Evolutionary conservation across 2,888 invertebrate species (phyloP).

Genomic region (Chymomyza procnemis): DNA sequence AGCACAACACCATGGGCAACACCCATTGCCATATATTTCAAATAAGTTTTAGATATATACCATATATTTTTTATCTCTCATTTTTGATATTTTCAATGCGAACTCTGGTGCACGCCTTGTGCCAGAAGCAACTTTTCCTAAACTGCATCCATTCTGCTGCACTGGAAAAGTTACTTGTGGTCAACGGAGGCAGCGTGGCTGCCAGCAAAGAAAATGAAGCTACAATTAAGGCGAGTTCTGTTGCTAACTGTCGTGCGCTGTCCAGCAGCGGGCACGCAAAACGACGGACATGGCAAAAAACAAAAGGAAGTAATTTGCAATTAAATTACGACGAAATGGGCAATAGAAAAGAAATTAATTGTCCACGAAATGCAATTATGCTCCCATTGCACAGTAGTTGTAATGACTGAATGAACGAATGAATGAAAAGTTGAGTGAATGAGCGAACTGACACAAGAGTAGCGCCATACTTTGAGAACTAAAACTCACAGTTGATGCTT

Average conservation of each 20-base stretch:
- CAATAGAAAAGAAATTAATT: constrained; percentile 79
- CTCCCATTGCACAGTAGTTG: constrained; percentile 57
- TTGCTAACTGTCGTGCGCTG: constrained; percentile 10
- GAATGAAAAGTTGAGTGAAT: constrained; percentile 34
- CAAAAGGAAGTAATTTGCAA: constrained; percentile 78
- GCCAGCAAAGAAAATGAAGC: constrained; percentile 67
- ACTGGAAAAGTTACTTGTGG: constrained; percentile 10
- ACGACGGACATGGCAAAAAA: constrained; percentile 21
- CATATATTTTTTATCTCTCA: background rate
- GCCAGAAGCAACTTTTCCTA: background rate
- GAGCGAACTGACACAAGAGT: background rate
- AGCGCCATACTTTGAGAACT: constrained; percentile 10
- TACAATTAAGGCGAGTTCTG: constrained; percentile 51
- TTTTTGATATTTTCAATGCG: background rate
- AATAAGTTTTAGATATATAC: constrained; percentile 27
- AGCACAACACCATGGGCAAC: background rate
- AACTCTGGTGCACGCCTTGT: background rate
- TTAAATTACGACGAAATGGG: constrained; percentile 79
- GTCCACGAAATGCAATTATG: constrained; percentile 79
- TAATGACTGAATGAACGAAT: constrained; percentile 23
- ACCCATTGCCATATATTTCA: background rate
- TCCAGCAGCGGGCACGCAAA: background rate
- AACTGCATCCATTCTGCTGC: background rate
- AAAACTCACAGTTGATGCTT: constrained; percentile 11
- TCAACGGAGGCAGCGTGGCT: constrained; percentile 35